Evolutionary conservation across 2,888 invertebrate species (phyloP).

Genomic region (Netelia inedita): DNA sequence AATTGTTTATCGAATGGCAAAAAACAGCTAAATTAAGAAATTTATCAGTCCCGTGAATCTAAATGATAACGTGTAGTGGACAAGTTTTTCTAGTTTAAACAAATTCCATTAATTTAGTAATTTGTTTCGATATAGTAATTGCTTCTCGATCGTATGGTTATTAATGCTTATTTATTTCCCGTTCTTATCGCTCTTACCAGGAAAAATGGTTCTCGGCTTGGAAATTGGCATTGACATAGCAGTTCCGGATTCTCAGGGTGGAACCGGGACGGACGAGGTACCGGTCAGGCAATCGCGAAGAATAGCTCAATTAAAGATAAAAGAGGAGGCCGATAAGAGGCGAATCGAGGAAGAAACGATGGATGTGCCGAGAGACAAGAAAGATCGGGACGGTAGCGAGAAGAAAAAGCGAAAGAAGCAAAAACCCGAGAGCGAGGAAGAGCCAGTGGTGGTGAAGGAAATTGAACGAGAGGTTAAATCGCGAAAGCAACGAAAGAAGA

Average conservation of each 20-base stretch:
- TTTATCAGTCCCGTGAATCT: too few species aligned
- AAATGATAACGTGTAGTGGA: too few species aligned
- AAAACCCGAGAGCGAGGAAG: conserved; percentile 72
- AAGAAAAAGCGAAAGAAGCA: conserved; percentile 72
- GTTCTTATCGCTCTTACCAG: conserved; percentile 67
- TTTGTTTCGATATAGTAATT: too few species aligned
- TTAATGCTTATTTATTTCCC: background rate
- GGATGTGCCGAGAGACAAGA: conserved; percentile 86
- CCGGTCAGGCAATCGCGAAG: conserved; percentile 93
- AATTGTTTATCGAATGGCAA: too few species aligned
- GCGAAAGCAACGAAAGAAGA: conserved; percentile 84
- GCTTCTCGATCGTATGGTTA: background rate
- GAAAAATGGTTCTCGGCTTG: conserved; percentile 85
- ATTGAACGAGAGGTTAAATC: conserved; percentile 66
- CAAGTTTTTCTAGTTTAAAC: too few species aligned
- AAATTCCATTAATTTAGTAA: too few species aligned
- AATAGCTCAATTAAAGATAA: conserved; percentile 95
- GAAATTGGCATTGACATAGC: conserved; percentile 84
- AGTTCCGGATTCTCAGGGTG: conserved; percentile 72
- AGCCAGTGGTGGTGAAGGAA: conserved; percentile 67
- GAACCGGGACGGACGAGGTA: conserved; percentile 80
- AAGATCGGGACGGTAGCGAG: conserved; percentile 65
- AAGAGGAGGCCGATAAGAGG: conserved; percentile 92
- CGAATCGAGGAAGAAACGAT: conserved; percentile 91
- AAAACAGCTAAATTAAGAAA: too few species aligned